These are phyloP conservation scores for Distichodus sexfasciatus DNA, from an alignment of 2,797 vertebrate genomes.

Conservation along the genomic window DNA sequence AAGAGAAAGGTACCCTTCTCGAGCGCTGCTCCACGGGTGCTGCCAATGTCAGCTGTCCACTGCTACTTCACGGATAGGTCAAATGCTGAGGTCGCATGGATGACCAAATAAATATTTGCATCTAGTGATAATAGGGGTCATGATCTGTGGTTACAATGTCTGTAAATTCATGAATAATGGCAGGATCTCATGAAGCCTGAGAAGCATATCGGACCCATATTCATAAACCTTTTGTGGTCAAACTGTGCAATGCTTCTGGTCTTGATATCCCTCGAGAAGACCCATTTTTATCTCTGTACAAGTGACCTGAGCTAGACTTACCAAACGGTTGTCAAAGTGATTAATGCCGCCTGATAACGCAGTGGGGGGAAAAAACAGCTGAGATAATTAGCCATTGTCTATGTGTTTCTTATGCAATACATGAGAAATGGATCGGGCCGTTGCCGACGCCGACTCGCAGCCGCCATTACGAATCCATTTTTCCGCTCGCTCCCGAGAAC, in stretches of 20 bases:
- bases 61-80: no score
- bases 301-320: neutral
- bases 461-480: constrained; percentile 37
- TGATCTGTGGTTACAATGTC: neutral
- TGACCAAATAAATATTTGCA: no score
- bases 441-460: constrained; percentile 17
- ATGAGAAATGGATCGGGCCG: constrained; percentile 9
- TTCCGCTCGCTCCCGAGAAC: constrained; percentile 22
- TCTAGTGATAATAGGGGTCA: neutral
- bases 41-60: no score
- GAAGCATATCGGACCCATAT: neutral
- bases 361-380: neutral
- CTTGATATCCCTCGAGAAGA: neutral
- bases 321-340: constrained; percentile 19
- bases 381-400: constrained; percentile 10
- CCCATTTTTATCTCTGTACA: neutral
- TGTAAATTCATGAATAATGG: neutral
- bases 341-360: constrained; percentile 14
- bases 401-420: constrained; percentile 2
- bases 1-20: no score
- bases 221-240: neutral
- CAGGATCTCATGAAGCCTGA: neutral
- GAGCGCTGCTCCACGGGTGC: no score
- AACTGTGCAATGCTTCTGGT: neutral
- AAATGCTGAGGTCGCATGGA: no score